Evolutionary conservation across 2,113 vertebrate species (phyloP), one percentile per base, ranked within the genome.

Genomic region (Poeciliopsis retropinna): DNA sequence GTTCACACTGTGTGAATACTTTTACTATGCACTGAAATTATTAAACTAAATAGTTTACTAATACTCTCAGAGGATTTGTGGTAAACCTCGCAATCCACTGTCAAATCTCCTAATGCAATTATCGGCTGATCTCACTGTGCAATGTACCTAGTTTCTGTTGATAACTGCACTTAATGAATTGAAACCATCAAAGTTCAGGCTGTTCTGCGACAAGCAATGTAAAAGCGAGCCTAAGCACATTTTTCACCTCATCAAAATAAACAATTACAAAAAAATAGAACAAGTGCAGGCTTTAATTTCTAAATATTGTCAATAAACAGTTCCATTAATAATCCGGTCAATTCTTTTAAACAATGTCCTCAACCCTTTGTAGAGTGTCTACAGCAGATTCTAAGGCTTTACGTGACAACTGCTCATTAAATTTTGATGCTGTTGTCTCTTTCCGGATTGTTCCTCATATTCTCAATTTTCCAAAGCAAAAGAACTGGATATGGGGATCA

Each of bases 401-500:
- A 19, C 34, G 5, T 14, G 29, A 31, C 19, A 25, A 31, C 37
- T 28, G 5, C 12, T 28, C 19, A 32, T 67, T 32, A n/a, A 47
- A 44, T n/a, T 63, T 60, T 34, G 29, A 72, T 54, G 47, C 37
- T 34, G 60, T 25, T 57, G 10, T 70, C 65, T 70, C 28, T 65
- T 47, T 44, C 9, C 27, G 19, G 44, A 39, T 11, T 37, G 25
- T 62, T 41, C 28, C 37, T 34, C 65, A 72, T 37, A 75, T 54
- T 27, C 5, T 54, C 69, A 68, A 39, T 81, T 69, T 63, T 66
- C n/a, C 60, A 19, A 34, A 31, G 32, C 25, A 32, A 27, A 69
- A 12, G 27, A 30, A 75, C 60, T 64, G 60, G 47, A 73, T 60
- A 74, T 67, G 27, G 68, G 57, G 39, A 67, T 72, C 71, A 78